Conservation (phyloP, 2,888 invertebrate genomes). For the Lepidocyrtinus sp. region DNA sequence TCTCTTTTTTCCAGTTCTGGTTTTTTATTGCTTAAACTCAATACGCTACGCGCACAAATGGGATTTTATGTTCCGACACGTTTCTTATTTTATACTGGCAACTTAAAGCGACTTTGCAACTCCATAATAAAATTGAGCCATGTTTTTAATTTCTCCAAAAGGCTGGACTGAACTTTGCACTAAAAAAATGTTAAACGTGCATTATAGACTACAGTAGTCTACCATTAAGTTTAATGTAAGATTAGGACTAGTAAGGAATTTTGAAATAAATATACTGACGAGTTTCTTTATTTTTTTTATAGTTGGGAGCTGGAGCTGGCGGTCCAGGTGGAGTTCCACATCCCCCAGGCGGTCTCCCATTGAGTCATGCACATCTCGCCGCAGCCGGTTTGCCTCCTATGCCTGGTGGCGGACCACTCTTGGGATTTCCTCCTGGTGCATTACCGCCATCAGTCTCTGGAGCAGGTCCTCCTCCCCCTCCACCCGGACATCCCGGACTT, state of each 20-base stretch:
- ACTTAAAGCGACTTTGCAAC: conserved; percentile 46
- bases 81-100: background rate
- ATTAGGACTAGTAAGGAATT: no score
- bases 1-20: no score
- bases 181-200: background rate
- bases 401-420: conserved; percentile 67
- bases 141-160: no score
- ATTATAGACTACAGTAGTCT: no score
- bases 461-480: conserved; percentile 69
- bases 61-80: no score
- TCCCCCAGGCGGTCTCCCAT: conserved; percentile 67
- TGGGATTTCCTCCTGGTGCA: conserved; percentile 67
- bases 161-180: no score
- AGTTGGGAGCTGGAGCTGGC: conserved; percentile 68
- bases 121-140: no score
- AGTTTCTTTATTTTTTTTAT: conserved; percentile 35
- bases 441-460: conserved; percentile 68
- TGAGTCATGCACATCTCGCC: conserved; percentile 66
- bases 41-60: no score
- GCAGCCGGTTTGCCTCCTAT: conserved; percentile 69
- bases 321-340: conserved; percentile 65
- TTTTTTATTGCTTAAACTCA: conserved; percentile 33
- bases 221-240: no score
- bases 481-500: conserved; percentile 65
- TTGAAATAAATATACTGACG: no score